Evolutionary conservation across 1,140 invertebrate genomes (phyloP), one percentile per base, ranked within the genome.

Genomic region (Cyrtorhinus lividipennis): DNA sequence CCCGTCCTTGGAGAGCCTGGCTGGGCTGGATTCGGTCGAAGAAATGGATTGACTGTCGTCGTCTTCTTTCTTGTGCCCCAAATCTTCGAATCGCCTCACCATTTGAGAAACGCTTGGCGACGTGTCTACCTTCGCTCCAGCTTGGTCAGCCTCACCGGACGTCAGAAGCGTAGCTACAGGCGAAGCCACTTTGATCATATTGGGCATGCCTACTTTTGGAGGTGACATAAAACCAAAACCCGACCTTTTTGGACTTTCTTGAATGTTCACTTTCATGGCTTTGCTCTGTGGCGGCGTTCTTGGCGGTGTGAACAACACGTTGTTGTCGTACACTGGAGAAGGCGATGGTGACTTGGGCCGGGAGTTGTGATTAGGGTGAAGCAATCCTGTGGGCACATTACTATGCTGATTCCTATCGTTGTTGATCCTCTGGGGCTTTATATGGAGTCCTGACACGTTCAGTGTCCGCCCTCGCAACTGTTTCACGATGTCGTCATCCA

Each of bases 11-110:
- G 24, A 61, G 56, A 56, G 20, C 18, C 23, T 8, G 20, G 48
- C 56, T 18, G 61, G 46, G 25, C 24, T 62, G 15, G 24, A 25
- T 2, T 20, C 23, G 15, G 61, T n/a, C 8, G 61, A 23, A 5
- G 61, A 23, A 59, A n/a, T 18, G 5, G 48, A 53, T 8, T 8
- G 10, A 13, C 18, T 53, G 18, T 64, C 80, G 3, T 80, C 83
- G 62, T 69, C 68, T 59, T 62, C 63, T 44, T 58, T 22, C 61
- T 68, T 66, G 12, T 63, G 57, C 27, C 64, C 63, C 3, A 71
- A 56, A 25, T 69, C 67, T 61, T 71, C 69, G 44, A 71, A 72
- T 61, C 67, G 66, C 24, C 67, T 26, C 1, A 71, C 71, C 64
- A 72, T 69, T 46, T 69, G 68, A 0, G 69, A 70, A 10, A 71